Base-by-base conservation (phyloP, 2,888 invertebrate species). In the Agrochola circellaris region DNA sequence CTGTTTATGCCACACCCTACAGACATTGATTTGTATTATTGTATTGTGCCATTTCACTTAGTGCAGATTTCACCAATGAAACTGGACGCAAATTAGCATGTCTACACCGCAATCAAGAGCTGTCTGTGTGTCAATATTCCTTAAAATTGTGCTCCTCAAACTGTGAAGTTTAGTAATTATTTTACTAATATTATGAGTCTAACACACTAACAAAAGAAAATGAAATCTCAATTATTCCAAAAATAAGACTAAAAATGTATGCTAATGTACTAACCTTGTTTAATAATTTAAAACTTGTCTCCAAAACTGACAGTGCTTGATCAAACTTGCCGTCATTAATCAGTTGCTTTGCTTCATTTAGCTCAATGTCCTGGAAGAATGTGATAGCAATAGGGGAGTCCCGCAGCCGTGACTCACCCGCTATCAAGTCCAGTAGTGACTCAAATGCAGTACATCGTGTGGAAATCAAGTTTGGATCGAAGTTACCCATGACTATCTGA, bases 331-430 rank as follows among this genome's bases (percentile, higher is more conserved):
- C 96, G 79, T 97, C 97, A 56, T 95, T 95, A 83, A 98, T 95
- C 71, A 97, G 95, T 89, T 95, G 95, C 85, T 97, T 97, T 1
- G 98, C 98, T 89, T 97, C 97, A 66, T 91, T 95, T 74, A 98
- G 91, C 93, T 98, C 98, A 62, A 96, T 95, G 75, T 97, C 97
- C 92, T 98, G 98, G 79, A 98, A 97, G 92, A 98, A 98, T 58
- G 95, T 89, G 68, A 97, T 93, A 81, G 98, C 97, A 42, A 97
- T 94, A 5, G 95, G 92, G 20, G 97, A 97, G 64, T 97, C 97
- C 85, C 97, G 95, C 20, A 98, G 92, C 62, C 96, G 95, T 58
- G 97, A 95, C 73, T 97, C 97, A 84, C 92, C 94, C 0, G 97
- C 96, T 82, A 98, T 94, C 87, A 97, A 94, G 73, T 96, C 96